These are phyloP conservation scores for Poecilobothrus nobilitatus DNA, from an alignment of 2,888 invertebrate genomes.

Conservation along the genomic window DNA sequence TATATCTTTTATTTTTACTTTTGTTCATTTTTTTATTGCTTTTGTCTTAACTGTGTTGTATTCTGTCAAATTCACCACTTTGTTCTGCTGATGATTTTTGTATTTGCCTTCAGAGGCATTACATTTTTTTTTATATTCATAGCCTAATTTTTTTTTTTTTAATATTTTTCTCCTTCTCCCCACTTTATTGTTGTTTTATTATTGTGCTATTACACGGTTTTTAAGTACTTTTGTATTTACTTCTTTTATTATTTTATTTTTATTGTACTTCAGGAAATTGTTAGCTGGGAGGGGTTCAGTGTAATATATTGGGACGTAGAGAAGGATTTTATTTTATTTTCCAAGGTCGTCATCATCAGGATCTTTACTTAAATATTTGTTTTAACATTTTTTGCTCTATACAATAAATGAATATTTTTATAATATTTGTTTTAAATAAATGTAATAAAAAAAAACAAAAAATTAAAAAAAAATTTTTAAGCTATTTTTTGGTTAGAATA, in stretches of 20 bases:
- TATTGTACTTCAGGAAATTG: too few relatives aligned
- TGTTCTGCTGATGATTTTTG: not conserved
- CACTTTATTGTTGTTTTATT: not conserved
- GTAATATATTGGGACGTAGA: not conserved
- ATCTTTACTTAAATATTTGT: not conserved
- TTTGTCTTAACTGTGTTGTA: too few relatives aligned
- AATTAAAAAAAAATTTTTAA: too few relatives aligned
- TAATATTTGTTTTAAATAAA: too few relatives aligned
- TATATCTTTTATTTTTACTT: too few relatives aligned
- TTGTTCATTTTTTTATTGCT: too few relatives aligned
- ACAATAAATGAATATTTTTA: too few relatives aligned
- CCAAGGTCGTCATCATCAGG: not conserved
- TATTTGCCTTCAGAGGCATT: slow-evolving; percentile 1
- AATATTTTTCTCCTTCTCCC: not conserved
- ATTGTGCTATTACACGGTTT: not conserved
- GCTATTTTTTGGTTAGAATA: too few relatives aligned
- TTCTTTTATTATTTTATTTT: not conserved
- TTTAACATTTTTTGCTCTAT: too few relatives aligned
- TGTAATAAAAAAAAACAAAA: too few relatives aligned
- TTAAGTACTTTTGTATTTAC: not conserved
- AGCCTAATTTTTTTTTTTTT: not conserved
- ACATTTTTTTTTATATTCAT: not conserved
- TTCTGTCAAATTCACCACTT: not conserved
- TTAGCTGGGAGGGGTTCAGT: too few relatives aligned
- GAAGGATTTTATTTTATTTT: not conserved